Evolutionary conservation across 2,113 vertebrate species (phyloP).

Genomic region (Diadophis punctatus): DNA sequence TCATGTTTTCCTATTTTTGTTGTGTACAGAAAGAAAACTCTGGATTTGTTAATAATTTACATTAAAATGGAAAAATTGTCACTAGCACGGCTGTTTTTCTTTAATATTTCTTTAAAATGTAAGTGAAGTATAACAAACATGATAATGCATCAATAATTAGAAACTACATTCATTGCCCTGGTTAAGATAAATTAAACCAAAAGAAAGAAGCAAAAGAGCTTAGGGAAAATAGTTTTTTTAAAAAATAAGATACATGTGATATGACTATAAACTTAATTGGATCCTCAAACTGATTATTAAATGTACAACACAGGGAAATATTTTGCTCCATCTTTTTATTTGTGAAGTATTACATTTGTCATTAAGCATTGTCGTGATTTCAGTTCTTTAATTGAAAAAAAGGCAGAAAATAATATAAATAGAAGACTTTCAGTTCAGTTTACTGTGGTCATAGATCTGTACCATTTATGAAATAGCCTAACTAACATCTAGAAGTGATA

Average conservation of each 20-base stretch:
- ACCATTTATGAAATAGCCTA: too few relatives aligned
- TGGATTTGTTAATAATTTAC: constrained; percentile 68
- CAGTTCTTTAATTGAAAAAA: not conserved
- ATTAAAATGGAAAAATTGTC: constrained; percentile 58
- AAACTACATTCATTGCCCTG: not conserved
- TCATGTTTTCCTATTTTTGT: constrained; percentile 61
- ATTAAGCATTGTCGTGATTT: not conserved
- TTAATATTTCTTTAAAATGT: not conserved
- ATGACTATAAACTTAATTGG: not conserved
- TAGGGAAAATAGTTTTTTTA: not conserved
- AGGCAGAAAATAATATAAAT: not conserved
- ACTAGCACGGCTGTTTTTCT: not conserved
- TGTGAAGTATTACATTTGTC: not conserved
- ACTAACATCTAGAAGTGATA: not conserved
- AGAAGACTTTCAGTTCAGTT: not conserved
- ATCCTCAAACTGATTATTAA: not conserved
- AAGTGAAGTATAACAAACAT: not conserved
- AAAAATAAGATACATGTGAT: not conserved
- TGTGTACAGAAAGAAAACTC: constrained; percentile 45
- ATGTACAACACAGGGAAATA: not conserved
- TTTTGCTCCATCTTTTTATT: not conserved
- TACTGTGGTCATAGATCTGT: too few relatives aligned
- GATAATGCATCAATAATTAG: not conserved
- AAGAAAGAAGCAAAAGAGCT: not conserved
- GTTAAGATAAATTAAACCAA: not conserved